Conservation (phyloP, 2,113 vertebrate species). For the Phrynosoma platyrhinos region DNA sequence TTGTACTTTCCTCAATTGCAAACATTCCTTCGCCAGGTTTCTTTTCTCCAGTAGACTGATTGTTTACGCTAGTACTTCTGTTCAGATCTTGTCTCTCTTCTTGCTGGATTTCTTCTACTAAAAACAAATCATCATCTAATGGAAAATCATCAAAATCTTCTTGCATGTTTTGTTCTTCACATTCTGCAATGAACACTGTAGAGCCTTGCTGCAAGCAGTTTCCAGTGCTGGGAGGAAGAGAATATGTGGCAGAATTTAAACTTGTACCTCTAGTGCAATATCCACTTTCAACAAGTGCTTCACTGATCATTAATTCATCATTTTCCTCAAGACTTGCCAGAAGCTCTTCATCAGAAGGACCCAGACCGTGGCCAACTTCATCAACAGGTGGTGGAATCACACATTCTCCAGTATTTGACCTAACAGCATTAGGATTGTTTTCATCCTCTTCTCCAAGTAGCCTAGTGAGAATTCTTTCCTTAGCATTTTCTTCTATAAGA, state of each 20-base stretch:
- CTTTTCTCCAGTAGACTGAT: constrained; percentile 42
- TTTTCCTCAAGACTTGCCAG: constrained; percentile 86
- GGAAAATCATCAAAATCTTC: constrained; percentile 86
- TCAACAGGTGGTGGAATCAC: constrained; percentile 48
- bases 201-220: constrained; percentile 13
- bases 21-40: constrained; percentile 53
- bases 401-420: constrained; percentile 50
- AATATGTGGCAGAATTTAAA: constrained; percentile 54
- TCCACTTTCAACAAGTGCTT: constrained; percentile 76
- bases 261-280: constrained; percentile 75
- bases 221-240: neutral
- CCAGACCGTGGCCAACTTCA: constrained; percentile 70
- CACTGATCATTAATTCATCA: constrained; percentile 69
- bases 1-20: constrained; percentile 43
- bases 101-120: constrained; percentile 73
- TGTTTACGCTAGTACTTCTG: constrained; percentile 45
- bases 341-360: constrained; percentile 87
- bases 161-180: constrained; percentile 66
- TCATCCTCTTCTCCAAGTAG: constrained; percentile 82
- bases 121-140: constrained; percentile 82
- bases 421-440: constrained; percentile 45
- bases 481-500: constrained; percentile 80
- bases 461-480: constrained; percentile 85
- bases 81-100: constrained; percentile 53
- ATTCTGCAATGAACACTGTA: constrained; percentile 45